Percentiles rank a stretch among this genome's conserved stretches.
Evolutionary conservation across 1,140 invertebrate species (phyloP).

Genomic region (Bombus sibiricus): DNA sequence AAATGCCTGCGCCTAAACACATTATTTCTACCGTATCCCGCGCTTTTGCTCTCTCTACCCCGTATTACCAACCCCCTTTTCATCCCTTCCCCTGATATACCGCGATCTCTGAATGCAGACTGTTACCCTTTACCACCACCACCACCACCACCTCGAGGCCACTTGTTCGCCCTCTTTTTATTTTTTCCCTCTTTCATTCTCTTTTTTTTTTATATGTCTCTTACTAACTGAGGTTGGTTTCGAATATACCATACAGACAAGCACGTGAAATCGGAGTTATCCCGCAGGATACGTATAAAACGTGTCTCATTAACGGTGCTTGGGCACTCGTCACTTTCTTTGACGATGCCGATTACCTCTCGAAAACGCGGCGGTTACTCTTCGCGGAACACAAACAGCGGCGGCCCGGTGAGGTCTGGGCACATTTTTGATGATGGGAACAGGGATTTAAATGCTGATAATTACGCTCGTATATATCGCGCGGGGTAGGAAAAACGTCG

Average conservation of each 20-base stretch:
- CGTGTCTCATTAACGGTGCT: constrained; percentile 41
- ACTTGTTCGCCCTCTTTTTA: constrained; percentile 17
- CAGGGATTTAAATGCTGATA: constrained; percentile 39
- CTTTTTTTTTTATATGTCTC: background rate
- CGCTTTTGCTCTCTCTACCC: constrained; percentile 23
- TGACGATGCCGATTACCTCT: constrained; percentile 31
- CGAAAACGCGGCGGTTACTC: background rate
- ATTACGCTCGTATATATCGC: constrained; percentile 18
- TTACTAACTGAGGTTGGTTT: constrained; percentile 1
- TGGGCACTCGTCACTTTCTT: constrained; percentile 17
- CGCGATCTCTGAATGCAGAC: constrained; percentile 54
- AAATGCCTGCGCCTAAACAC: constrained; percentile 80
- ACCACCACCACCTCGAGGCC: constrained; percentile 29
- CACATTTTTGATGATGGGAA: constrained; percentile 37
- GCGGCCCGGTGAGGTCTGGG: background rate
- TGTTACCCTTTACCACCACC: constrained; percentile 51
- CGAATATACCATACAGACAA: constrained; percentile 14
- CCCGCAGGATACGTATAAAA: background rate
- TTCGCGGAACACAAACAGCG: background rate
- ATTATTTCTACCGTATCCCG: constrained; percentile 76
- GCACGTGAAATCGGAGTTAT: background rate
- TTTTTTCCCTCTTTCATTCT: background rate
- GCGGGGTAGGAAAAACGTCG: background rate
- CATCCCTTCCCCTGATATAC: constrained; percentile 6
- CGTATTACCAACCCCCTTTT: constrained; percentile 1